phyloP scores from a whole-genome alignment of 1,140 invertebrate genomes.

The Drosophila repleta region DNA sequence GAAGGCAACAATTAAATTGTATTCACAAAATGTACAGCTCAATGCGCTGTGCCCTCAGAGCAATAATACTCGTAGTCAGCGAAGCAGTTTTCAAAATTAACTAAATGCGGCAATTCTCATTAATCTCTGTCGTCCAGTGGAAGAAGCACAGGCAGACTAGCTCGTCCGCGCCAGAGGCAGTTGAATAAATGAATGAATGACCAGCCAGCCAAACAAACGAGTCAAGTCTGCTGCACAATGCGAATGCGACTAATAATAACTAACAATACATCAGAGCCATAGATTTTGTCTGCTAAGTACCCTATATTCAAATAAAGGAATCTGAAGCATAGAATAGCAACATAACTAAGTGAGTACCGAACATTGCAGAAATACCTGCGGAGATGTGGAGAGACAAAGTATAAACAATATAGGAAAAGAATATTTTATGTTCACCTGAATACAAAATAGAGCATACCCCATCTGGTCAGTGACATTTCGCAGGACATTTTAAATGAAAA shows the following conservation, averaged over 20 bases:
- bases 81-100: slow-evolving; percentile 78
- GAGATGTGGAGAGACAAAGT: no score
- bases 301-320: neutral
- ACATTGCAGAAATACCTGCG: no score
- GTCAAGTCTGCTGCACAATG: slow-evolving; percentile 22
- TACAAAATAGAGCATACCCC: neutral
- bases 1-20: slow-evolving; percentile 71
- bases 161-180: slow-evolving; percentile 14
- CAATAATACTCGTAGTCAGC: slow-evolving; percentile 65
- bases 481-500: slow-evolving; percentile 69
- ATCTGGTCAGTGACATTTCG: no score
- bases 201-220: slow-evolving; percentile 29
- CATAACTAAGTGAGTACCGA: no score
- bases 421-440: no score
- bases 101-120: slow-evolving; percentile 75
- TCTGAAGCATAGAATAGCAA: neutral
- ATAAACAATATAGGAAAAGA: no score
- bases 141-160: slow-evolving; percentile 7
- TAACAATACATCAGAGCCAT: neutral
- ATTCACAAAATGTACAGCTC: slow-evolving; percentile 57
- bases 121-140: slow-evolving; percentile 69
- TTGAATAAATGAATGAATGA: slow-evolving; percentile 21
- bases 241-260: slow-evolving; percentile 28
- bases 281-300: neutral
- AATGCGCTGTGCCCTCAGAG: slow-evolving; percentile 48